These are phyloP conservation scores for Orthonychiurus folsomi DNA, from an alignment of 2,888 invertebrate species.

Conservation along the genomic window DNA sequence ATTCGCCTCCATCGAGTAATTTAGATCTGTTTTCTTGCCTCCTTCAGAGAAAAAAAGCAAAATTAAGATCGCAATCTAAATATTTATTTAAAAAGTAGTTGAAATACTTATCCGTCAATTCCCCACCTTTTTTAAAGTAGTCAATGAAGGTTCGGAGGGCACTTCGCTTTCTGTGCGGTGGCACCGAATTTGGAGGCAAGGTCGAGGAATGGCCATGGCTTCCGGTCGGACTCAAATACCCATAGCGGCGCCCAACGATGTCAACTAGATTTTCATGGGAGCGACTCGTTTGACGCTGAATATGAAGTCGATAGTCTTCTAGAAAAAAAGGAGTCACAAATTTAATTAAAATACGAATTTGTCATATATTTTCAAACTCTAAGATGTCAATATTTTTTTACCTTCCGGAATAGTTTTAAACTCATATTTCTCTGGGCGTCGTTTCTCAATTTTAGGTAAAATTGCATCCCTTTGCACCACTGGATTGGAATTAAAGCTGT, in stretches of 20 bases:
- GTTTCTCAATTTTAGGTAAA: neutral
- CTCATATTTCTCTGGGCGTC: neutral
- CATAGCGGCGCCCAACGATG: conserved; percentile 27
- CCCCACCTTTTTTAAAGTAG: conserved; percentile 4
- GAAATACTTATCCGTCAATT: no score
- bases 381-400: no score
- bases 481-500: neutral
- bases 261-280: conserved; percentile 37
- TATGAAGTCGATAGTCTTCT: conserved; percentile 5
- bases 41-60: neutral
- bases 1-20: neutral
- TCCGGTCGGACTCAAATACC: conserved; percentile 28
- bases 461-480: no score
- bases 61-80: no score
- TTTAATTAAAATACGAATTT: neutral
- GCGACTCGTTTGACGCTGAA: conserved; percentile 22
- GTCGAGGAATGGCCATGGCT: conserved; percentile 36
- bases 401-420: neutral
- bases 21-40: neutral
- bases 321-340: conserved; percentile 2
- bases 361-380: neutral
- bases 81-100: no score
- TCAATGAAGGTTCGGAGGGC: conserved; percentile 4
- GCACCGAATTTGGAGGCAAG: conserved; percentile 33
- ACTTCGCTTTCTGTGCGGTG: conserved; percentile 31